These are phyloP conservation scores for Pristis pectinata DNA, from an alignment of 2,797 vertebrate species.

Conservation along the genomic window DNA sequence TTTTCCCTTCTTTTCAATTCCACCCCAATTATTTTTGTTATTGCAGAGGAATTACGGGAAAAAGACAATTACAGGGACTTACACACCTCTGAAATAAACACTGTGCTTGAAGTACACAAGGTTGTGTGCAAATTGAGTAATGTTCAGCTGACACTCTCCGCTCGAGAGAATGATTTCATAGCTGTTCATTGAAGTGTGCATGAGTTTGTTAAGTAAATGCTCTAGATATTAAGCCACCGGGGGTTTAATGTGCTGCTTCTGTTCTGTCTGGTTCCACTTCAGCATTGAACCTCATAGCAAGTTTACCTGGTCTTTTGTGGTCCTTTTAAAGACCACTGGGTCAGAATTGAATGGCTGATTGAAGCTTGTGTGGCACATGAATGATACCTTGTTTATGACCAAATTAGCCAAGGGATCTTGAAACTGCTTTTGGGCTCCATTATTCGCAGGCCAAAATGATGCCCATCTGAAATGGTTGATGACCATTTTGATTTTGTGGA, in stretches of 20 bases:
- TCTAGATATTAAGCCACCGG: background rate
- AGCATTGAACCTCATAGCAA: too few relatives aligned
- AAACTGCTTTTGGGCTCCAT: background rate
- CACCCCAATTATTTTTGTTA: conserved; percentile 1
- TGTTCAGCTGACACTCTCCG: background rate
- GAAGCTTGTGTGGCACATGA: too few relatives aligned
- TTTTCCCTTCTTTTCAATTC: conserved; percentile 32
- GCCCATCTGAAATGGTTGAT: background rate
- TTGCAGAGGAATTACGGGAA: background rate
- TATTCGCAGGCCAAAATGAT: background rate
- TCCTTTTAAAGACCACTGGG: background rate
- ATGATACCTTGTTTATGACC: background rate
- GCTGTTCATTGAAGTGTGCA: conserved; percentile 10
- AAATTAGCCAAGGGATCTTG: background rate
- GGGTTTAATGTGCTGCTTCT: background rate
- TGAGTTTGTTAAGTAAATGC: background rate
- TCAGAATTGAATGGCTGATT: background rate
- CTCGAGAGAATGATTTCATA: background rate
- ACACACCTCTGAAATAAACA: background rate
- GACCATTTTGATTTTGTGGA: background rate
- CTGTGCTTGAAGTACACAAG: background rate
- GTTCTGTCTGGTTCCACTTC: background rate
- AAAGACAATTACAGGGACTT: background rate
- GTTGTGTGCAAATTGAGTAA: background rate
- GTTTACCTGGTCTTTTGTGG: background rate